Conservation (phyloP, 2,113 vertebrate species). For the Gobius niger region DNA sequence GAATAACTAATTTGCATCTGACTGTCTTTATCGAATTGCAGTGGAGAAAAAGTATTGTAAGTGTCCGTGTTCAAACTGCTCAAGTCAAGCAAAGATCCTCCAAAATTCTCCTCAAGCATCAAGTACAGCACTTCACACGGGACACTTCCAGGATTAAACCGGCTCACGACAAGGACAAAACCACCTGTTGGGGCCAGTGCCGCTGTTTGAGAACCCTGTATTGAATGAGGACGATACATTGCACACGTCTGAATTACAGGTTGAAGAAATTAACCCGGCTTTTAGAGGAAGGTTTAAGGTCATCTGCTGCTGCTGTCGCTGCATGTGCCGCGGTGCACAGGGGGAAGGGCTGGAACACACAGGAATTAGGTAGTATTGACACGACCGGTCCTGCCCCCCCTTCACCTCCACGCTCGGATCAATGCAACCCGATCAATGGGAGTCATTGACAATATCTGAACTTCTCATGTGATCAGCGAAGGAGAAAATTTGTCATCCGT, state of each 20-base stretch:
- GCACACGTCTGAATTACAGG: conserved; percentile 11
- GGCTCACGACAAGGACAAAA: too few relatives aligned
- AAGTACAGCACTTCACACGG: too few relatives aligned
- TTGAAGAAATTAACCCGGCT: conserved; percentile 26
- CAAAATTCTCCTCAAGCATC: too few relatives aligned
- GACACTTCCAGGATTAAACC: too few relatives aligned
- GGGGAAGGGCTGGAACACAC: conserved; percentile 39
- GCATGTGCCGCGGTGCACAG: conserved; percentile 24
- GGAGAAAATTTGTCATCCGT: conserved; percentile 59
- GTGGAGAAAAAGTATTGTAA: too few relatives aligned
- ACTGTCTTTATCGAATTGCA: too few relatives aligned
- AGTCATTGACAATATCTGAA: conserved; percentile 73
- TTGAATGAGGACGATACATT: not conserved
- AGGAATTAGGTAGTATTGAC: conserved; percentile 71
- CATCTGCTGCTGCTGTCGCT: conserved; percentile 55
- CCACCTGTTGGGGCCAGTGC: too few relatives aligned
- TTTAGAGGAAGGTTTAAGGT: conserved; percentile 41
- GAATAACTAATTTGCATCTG: too few relatives aligned
- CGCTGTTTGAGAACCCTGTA: not conserved
- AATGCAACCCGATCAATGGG: conserved; percentile 66
- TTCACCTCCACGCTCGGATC: conserved; percentile 61
- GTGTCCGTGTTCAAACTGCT: too few relatives aligned
- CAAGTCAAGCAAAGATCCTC: too few relatives aligned
- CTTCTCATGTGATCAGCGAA: conserved; percentile 64
- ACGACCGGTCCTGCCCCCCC: conserved; percentile 58